These are phyloP conservation scores for Berghia stephanieae DNA, from an alignment of 1,140 invertebrate genomes.

Conservation along the genomic window DNA sequence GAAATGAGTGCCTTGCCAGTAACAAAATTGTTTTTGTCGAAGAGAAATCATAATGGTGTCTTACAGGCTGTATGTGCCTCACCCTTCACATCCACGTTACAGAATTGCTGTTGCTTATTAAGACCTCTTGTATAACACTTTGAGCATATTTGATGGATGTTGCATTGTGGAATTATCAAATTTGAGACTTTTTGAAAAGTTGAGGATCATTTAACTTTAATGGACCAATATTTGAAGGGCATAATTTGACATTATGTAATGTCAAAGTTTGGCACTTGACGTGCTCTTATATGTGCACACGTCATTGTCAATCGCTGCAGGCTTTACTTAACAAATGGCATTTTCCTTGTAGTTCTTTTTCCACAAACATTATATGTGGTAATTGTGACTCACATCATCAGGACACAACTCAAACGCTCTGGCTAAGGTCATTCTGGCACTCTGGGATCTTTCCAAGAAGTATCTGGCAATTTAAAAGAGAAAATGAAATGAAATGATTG, in stretches of 20 bases:
- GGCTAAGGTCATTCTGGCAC: slow-evolving; percentile 88
- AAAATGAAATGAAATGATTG: background rate
- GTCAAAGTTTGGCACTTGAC: no score
- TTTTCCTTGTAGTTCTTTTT: background rate
- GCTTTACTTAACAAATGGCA: background rate
- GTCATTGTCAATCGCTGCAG: background rate
- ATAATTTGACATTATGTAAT: background rate
- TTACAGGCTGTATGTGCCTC: no score
- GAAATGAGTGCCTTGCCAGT: no score
- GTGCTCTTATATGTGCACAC: background rate
- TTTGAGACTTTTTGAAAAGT: no score
- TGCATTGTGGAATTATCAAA: no score
- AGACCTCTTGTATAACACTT: no score
- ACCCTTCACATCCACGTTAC: no score
- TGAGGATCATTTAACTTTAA: slow-evolving; percentile 9
- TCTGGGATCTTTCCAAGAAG: slow-evolving; percentile 91
- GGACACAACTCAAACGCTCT: slow-evolving; percentile 84
- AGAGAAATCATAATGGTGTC: no score
- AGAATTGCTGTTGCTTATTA: no score
- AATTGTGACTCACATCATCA: slow-evolving; percentile 73
- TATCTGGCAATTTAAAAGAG: slow-evolving; percentile 69
- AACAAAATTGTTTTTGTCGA: no score
- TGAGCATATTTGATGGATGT: no score
- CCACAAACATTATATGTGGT: background rate
- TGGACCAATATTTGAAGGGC: background rate